Evolutionary conservation across 2,113 vertebrate species (phyloP).

Genomic region (Coracopsis vasa): DNA sequence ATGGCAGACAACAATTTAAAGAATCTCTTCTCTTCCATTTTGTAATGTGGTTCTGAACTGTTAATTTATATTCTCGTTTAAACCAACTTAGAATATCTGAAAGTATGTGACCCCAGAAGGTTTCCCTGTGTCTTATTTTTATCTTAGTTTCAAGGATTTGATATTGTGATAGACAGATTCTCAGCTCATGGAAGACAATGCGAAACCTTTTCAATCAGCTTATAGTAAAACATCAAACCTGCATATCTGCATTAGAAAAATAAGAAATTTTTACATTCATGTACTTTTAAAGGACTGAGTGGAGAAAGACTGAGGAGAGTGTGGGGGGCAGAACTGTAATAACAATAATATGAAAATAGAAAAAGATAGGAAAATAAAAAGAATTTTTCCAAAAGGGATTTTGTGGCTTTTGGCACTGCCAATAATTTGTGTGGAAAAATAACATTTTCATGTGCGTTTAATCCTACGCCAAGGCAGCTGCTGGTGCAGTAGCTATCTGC

Average conservation of each 20-base stretch:
- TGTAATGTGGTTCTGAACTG: neutral
- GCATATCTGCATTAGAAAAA: neutral
- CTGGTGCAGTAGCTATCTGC: conserved; percentile 81
- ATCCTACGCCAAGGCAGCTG: conserved; percentile 82
- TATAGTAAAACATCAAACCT: neutral
- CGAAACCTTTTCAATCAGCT: neutral
- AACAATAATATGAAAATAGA: neutral
- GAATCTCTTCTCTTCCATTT: neutral
- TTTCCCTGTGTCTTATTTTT: neutral
- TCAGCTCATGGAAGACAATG: neutral
- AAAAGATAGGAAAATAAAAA: neutral
- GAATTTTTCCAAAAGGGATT: conserved; percentile 58
- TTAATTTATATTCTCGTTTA: neutral
- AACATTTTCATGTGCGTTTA: conserved; percentile 75
- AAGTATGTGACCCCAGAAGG: neutral
- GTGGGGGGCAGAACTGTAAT: neutral
- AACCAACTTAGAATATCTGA: neutral
- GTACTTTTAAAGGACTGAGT: neutral
- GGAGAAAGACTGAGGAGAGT: neutral
- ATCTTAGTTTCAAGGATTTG: conserved; percentile 23
- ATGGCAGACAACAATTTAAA: neutral
- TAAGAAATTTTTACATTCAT: conserved; percentile 17
- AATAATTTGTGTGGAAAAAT: conserved; percentile 79
- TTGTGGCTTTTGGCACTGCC: conserved; percentile 73
- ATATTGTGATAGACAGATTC: neutral